Evolutionary conservation across 2,113 vertebrate species (phyloP), one percentile per base, ranked within the genome.

Genomic region (Rhadina sibilatrix): DNA sequence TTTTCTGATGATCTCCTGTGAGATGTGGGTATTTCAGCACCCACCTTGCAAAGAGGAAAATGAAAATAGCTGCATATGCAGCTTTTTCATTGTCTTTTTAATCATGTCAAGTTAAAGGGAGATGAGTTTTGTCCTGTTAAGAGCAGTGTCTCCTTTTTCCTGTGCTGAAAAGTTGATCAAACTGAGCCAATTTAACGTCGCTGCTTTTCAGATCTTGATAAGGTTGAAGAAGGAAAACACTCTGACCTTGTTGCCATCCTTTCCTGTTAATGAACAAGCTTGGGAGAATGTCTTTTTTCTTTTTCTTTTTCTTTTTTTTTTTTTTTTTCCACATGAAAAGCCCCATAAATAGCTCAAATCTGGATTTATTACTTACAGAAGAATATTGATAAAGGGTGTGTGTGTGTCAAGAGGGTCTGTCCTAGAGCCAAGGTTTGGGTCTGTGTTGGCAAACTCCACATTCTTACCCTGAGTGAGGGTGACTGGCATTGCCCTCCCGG

Each of bases 361-460:
- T 49, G 59, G 8, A 9, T 76, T 72, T 31, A 15, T 14, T 23
- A 3, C 40, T 80, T 56, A 20, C 5, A 31, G 10, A 82, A 50
- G 35, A 53, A 4, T 4, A 1, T 3, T 65, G 64, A 17, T 30
- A 27, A 7, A 8, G 4, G 57, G 44, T 1, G 4, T 24, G 46
- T 24, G 46, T 13, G 4, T 46, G 27, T 23, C 42, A 11, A 1
- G 76, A 65, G 57, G 60, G 6, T n/a, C 60, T 90, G 24, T 72
- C 64, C 46, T 24, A 2, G 13, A 10, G 75, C 83, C 15, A 10
- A 21, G 49, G 4, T 14, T 23, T 56, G 11, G 21, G 1, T 28
- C 63, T 83, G 18, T 83, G 18, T 8, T 56, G 72, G 35, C 47
- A 64, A 60, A 40, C 33, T 27, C 31, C 0, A 0, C 9, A 6